Evolutionary conservation across 2,113 vertebrate species (phyloP).

Genomic region (Chaetura pelagica): DNA sequence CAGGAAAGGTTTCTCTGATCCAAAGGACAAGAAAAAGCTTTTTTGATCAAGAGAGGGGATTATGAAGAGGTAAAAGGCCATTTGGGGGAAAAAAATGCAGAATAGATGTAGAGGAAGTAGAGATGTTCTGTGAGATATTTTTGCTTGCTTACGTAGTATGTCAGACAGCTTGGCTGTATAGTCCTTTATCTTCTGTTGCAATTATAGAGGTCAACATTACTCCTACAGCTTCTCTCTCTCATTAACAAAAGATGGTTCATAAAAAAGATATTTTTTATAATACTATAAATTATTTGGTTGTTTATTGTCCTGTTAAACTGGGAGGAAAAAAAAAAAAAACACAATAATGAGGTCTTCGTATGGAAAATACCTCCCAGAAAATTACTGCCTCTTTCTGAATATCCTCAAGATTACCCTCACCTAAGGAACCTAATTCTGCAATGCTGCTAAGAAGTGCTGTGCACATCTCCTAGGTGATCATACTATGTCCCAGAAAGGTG

Average conservation of each 20-base stretch:
- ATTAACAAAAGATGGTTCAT: background rate
- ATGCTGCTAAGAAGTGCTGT: background rate
- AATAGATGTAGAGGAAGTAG: background rate
- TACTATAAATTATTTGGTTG: background rate
- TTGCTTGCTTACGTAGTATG: background rate
- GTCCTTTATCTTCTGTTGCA: background rate
- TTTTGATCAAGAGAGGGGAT: background rate
- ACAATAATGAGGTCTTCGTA: background rate
- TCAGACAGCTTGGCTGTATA: background rate
- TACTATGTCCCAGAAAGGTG: background rate
- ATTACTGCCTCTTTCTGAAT: background rate
- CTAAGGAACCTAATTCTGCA: background rate
- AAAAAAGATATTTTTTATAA: background rate
- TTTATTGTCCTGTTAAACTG: background rate
- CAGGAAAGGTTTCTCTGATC: background rate
- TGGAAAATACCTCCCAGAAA: background rate
- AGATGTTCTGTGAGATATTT: background rate
- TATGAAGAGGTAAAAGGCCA: background rate
- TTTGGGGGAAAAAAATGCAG: background rate
- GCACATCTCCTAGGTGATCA: background rate
- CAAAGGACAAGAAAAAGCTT: background rate
- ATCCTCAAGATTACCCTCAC: background rate
- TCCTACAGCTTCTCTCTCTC: background rate
- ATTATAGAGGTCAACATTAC: background rate
- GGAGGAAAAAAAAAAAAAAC: background rate